Evolutionary conservation across 1,140 invertebrate genomes (phyloP).

Genomic region (Potamilus streckersoni): DNA sequence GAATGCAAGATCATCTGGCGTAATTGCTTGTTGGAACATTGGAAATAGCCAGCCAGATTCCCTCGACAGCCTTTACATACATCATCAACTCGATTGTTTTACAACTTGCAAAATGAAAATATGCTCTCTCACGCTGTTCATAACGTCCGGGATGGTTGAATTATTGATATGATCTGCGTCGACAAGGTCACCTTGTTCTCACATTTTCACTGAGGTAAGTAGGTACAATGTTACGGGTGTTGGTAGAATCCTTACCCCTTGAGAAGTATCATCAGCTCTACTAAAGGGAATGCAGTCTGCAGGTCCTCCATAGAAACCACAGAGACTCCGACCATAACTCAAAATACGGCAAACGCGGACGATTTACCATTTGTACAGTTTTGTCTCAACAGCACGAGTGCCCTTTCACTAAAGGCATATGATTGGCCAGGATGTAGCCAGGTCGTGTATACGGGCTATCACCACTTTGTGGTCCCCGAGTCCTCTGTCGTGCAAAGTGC

Average conservation of each 20-base stretch:
- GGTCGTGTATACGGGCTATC: no score
- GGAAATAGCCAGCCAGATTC: neutral
- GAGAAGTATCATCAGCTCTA: neutral
- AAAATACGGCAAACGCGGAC: neutral
- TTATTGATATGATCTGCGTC: neutral
- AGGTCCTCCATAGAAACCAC: neutral
- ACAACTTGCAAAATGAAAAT: neutral
- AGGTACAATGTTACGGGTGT: neutral
- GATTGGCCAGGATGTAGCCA: neutral
- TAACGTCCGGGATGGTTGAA: neutral
- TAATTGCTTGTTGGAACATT: neutral
- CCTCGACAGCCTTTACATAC: neutral
- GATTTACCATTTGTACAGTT: neutral
- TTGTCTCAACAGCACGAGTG: neutral
- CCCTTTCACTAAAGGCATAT: neutral
- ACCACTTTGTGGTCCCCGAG: no score
- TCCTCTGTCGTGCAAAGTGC: no score
- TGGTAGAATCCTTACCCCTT: neutral
- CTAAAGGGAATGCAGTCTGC: neutral
- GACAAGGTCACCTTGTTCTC: neutral
- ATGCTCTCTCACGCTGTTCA: neutral
- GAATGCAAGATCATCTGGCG: no score
- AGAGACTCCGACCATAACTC: neutral
- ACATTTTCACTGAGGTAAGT: neutral
- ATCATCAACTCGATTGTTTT: neutral